phyloP scores from a whole-genome alignment of 2,888 invertebrate genomes.

The Nysson spinosus region DNA sequence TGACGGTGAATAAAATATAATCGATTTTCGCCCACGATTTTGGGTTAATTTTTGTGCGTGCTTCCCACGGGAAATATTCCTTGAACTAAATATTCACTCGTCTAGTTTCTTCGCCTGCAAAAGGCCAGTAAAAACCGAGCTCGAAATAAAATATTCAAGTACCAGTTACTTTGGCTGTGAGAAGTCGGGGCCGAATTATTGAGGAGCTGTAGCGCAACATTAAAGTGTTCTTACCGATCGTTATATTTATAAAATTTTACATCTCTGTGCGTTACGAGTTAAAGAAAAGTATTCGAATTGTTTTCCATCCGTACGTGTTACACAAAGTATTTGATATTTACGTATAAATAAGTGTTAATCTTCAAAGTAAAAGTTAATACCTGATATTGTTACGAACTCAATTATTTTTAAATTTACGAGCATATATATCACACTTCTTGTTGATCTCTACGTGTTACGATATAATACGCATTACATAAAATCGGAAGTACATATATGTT shows the following conservation, averaged over 20 bases:
- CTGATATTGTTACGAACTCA: slow-evolving; percentile 18
- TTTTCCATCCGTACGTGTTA: background rate
- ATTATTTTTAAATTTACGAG: background rate
- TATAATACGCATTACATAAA: no score
- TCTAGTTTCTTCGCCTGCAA: slow-evolving; percentile 13
- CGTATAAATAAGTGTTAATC: background rate
- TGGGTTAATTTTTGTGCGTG: slow-evolving; percentile 22
- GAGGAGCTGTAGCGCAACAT: background rate
- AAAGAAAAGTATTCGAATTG: background rate
- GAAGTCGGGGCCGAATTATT: background rate
- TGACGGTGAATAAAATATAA: slow-evolving; percentile 27
- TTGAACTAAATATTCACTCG: slow-evolving; percentile 28
- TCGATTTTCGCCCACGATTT: slow-evolving; percentile 6
- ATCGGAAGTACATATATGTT: no score
- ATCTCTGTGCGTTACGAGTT: slow-evolving; percentile 8
- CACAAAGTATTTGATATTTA: background rate
- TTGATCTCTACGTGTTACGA: slow-evolving; percentile 11
- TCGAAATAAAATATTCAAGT: slow-evolving; percentile 36
- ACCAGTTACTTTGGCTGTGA: slow-evolving; percentile 28
- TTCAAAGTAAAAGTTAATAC: background rate
- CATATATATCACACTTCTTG: background rate
- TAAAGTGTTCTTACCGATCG: slow-evolving; percentile 24
- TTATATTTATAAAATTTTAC: slow-evolving; percentile 11
- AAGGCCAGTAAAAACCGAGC: slow-evolving; percentile 5
- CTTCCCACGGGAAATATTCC: slow-evolving; percentile 47